Conservation (phyloP, 2,888 invertebrate species). For the Sesia bembeciformis region DNA sequence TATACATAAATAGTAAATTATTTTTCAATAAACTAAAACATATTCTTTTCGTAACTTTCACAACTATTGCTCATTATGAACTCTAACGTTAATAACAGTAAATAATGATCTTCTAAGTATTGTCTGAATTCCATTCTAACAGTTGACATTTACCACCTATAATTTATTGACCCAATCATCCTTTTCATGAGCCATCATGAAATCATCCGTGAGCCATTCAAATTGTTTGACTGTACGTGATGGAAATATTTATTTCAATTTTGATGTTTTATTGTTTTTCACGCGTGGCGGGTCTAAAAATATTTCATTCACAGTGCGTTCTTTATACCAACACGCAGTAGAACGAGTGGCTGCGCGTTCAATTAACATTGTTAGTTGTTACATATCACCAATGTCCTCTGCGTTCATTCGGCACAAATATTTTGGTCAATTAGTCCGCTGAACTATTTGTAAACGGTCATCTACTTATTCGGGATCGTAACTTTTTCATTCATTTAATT, state of each 20-base stretch:
- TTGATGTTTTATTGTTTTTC: neutral
- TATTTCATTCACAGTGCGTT: neutral
- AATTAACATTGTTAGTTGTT: constrained; percentile 37
- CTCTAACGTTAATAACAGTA: too few relatives aligned
- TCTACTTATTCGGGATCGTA: too few relatives aligned
- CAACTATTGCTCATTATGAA: too few relatives aligned
- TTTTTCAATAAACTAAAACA: too few relatives aligned
- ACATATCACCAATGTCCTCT: neutral
- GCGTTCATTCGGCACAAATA: constrained; percentile 1
- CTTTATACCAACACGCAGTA: neutral
- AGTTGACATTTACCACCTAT: neutral
- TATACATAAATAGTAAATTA: too few relatives aligned
- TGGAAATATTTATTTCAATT: neutral
- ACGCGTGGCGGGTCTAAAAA: neutral
- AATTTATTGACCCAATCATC: neutral
- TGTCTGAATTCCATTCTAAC: neutral
- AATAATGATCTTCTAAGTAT: too few relatives aligned
- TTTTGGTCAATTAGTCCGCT: neutral
- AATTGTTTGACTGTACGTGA: neutral
- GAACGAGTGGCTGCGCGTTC: constrained; percentile 20
- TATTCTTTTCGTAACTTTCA: too few relatives aligned
- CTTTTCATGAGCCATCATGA: neutral
- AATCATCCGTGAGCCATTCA: neutral
- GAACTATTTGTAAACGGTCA: too few relatives aligned
- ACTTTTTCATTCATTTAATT: too few relatives aligned